Conservation (phyloP, 2,113 vertebrate genomes). For the Thomomys bottae region DNA sequence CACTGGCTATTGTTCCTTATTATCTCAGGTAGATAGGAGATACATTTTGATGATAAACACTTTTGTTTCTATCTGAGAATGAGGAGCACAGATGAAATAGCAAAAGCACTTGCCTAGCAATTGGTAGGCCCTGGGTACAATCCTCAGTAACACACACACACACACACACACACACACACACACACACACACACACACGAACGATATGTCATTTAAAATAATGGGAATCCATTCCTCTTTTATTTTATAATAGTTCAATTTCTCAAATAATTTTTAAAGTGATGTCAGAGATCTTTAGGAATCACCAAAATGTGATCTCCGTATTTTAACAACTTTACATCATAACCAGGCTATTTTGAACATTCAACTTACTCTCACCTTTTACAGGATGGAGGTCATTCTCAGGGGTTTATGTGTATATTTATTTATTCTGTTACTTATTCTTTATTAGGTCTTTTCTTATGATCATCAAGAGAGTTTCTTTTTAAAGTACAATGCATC, state of each 20-base stretch:
- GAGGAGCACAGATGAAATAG: too few species aligned
- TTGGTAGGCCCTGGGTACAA: too few species aligned
- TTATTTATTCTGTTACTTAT: too few species aligned
- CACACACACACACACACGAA: too few species aligned
- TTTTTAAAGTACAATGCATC: too few species aligned
- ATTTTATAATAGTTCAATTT: slow-evolving; percentile 20
- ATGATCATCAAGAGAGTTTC: too few species aligned
- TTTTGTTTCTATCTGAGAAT: too few species aligned
- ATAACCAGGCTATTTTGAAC: background rate
- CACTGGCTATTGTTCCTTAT: background rate
- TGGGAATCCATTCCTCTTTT: background rate
- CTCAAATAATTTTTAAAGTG: slow-evolving; percentile 8
- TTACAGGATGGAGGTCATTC: background rate
- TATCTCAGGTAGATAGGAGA: background rate
- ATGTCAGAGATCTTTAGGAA: background rate
- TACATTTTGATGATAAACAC: background rate
- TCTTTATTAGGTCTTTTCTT: too few species aligned
- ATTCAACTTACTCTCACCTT: background rate
- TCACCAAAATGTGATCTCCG: background rate
- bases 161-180: too few species aligned
- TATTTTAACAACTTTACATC: background rate
- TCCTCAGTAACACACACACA: too few species aligned
- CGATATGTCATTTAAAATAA: background rate
- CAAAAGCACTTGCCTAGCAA: too few species aligned
- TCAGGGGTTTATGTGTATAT: background rate